Conservation (phyloP, 2,797 vertebrate genomes). For the Takifugu ocellatus region DNA sequence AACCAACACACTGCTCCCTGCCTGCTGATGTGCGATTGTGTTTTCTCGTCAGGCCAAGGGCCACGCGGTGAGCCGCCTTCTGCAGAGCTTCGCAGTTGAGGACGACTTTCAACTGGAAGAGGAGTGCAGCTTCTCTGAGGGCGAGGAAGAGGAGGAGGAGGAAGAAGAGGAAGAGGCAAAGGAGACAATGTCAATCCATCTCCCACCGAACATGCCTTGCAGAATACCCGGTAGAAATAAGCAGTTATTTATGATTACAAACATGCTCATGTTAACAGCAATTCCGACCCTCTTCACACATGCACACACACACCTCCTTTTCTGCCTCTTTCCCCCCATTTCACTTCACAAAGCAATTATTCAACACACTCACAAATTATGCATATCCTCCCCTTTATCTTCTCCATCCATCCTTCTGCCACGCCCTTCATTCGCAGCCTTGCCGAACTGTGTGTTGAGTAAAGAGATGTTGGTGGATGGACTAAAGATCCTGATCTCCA, state of each 20-base stretch:
- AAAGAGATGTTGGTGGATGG: slow-evolving; percentile 92
- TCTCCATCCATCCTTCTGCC: slow-evolving; percentile 26
- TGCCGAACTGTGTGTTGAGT: slow-evolving; percentile 87
- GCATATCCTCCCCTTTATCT: slow-evolving; percentile 28
- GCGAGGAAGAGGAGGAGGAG: slow-evolving; percentile 75
- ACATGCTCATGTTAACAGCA: slow-evolving; percentile 21
- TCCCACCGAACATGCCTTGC: slow-evolving; percentile 71
- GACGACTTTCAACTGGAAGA: slow-evolving; percentile 86
- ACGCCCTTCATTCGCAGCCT: slow-evolving; percentile 47
- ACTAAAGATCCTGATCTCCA: slow-evolving; percentile 92
- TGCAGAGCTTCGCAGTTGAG: slow-evolving; percentile 89
- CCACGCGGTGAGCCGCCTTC: slow-evolving; percentile 85
- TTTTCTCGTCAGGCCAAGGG: slow-evolving; percentile 79
- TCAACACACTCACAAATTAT: slow-evolving; percentile 37
- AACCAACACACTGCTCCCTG: slow-evolving; percentile 22
- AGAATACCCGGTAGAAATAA: slow-evolving; percentile 65
- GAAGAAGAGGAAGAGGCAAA: slow-evolving; percentile 39
- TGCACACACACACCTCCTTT: slow-evolving; percentile 11
- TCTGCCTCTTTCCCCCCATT: slow-evolving; percentile 9
- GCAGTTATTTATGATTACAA: slow-evolving; percentile 32
- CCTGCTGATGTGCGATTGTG: slow-evolving; percentile 39
- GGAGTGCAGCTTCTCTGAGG: slow-evolving; percentile 92
- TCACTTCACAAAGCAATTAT: slow-evolving; percentile 29
- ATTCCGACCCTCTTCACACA: slow-evolving; percentile 17
- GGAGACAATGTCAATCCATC: slow-evolving; percentile 46